Percentiles rank a stretch among this genome's conserved stretches.
Conservation (phyloP, 1,140 invertebrate species). For the Saccostrea echinata region DNA sequence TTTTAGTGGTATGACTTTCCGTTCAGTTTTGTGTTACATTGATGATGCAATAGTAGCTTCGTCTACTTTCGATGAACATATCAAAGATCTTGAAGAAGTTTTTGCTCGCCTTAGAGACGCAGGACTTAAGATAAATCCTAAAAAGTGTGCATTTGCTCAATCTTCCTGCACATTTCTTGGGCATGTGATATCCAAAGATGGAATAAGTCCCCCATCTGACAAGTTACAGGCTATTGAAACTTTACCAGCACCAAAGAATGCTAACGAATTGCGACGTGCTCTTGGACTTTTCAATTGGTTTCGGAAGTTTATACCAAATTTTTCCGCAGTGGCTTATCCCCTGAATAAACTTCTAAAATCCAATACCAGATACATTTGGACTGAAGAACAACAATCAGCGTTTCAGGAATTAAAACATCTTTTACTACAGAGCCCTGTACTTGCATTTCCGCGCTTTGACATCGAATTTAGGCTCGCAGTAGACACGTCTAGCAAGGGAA, state of each 20-base stretch:
- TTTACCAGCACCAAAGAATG: conserved; percentile 48
- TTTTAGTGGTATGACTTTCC: conserved; percentile 50
- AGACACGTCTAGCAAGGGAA: conserved; percentile 55
- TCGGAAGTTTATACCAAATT: conserved; percentile 52
- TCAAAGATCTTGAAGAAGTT: conserved; percentile 53
- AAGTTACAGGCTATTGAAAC: conserved; percentile 44
- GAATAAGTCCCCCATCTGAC: conserved; percentile 50
- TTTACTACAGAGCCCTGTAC: conserved; percentile 20
- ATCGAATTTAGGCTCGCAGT: conserved; percentile 50
- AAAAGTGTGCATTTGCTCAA: conserved; percentile 56
- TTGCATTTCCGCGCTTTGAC: conserved; percentile 56
- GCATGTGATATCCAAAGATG: conserved; percentile 47
- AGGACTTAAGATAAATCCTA: conserved; percentile 50
- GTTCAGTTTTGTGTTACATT: conserved; percentile 54
- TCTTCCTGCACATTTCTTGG: conserved; percentile 53
- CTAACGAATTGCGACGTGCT: conserved; percentile 49
- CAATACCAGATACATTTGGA: conserved; percentile 42
- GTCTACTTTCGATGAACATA: too few species aligned
- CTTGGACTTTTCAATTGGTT: conserved; percentile 62
- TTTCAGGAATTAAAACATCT: conserved; percentile 45
- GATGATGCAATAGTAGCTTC: conserved; percentile 57
- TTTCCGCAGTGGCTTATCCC: conserved; percentile 8
- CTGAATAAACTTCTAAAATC: conserved; percentile 43
- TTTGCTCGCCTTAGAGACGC: conserved; percentile 46
- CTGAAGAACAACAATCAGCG: conserved; percentile 17